A percentile compares a stretch with the other conserved stretches of the same genome.
Evolutionary conservation across 2,797 vertebrate species (phyloP).

Genomic region (Cossypha polioptera): DNA sequence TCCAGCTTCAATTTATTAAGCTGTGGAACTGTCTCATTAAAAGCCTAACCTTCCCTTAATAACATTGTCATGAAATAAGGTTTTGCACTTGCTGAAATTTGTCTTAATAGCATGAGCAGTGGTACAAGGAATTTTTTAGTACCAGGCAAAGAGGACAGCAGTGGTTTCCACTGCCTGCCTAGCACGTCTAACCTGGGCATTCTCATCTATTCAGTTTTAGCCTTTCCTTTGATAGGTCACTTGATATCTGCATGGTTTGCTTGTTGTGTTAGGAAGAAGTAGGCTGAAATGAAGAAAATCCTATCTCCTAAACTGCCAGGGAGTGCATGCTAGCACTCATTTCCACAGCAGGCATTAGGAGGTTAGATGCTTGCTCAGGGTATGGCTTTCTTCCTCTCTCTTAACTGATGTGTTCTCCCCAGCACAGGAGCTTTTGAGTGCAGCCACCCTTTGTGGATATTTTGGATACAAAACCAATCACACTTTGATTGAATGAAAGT

Average conservation of each 20-base stretch:
- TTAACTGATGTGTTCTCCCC: background rate
- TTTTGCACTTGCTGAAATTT: background rate
- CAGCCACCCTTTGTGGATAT: background rate
- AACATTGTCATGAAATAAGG: background rate
- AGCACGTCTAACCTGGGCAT: background rate
- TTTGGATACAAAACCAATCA: background rate
- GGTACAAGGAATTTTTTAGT: background rate
- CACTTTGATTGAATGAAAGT: fast-evolving
- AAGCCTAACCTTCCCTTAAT: background rate
- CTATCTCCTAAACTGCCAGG: background rate
- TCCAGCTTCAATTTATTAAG: background rate
- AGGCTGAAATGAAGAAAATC: background rate
- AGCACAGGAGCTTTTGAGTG: background rate
- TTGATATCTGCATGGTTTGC: background rate
- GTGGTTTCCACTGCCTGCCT: background rate
- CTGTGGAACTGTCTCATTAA: background rate
- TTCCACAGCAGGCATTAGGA: background rate
- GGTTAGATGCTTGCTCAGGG: background rate
- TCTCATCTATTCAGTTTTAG: background rate
- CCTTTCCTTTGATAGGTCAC: background rate
- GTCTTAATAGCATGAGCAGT: background rate
- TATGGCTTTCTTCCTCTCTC: background rate
- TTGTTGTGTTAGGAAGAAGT: background rate
- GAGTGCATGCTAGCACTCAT: background rate
- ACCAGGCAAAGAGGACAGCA: background rate